Evolutionary conservation across 2,888 invertebrate species (phyloP).

Genomic region (Meloe dianella): DNA sequence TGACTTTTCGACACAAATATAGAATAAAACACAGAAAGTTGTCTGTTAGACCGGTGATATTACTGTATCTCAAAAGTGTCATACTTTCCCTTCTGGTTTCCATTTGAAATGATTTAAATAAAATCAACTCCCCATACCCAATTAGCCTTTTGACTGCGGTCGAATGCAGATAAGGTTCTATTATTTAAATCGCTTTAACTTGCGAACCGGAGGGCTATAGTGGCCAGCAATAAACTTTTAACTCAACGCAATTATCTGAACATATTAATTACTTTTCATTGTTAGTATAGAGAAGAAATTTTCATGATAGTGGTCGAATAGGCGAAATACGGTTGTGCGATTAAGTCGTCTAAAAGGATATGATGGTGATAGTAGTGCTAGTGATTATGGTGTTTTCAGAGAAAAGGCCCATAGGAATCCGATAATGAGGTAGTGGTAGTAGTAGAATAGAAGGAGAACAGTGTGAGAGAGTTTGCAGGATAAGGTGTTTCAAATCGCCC

Average conservation of each 20-base stretch:
- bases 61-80: no score
- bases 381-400: constrained; percentile 5
- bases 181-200: constrained; percentile 4
- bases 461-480: background rate
- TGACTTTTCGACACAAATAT: background rate
- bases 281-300: background rate
- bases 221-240: constrained; percentile 16
- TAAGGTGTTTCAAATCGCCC: background rate
- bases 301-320: background rate
- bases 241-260: constrained; percentile 27
- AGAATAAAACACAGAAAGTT: no score
- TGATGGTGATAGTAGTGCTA: constrained; percentile 8
- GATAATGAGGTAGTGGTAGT: background rate
- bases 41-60: no score
- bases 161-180: constrained; percentile 8
- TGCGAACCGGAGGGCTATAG: background rate
- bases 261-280: constrained; percentile 29
- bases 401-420: constrained; percentile 12
- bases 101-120: constrained; percentile 9
- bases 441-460: background rate
- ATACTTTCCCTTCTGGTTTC: background rate
- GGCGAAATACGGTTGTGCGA: background rate
- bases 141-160: constrained; percentile 8
- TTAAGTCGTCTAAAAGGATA: constrained; percentile 3
- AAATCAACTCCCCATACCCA: constrained; percentile 4